Conservation (phyloP, 2,797 vertebrate genomes). For the Pseudopleuronectes americanus region DNA sequence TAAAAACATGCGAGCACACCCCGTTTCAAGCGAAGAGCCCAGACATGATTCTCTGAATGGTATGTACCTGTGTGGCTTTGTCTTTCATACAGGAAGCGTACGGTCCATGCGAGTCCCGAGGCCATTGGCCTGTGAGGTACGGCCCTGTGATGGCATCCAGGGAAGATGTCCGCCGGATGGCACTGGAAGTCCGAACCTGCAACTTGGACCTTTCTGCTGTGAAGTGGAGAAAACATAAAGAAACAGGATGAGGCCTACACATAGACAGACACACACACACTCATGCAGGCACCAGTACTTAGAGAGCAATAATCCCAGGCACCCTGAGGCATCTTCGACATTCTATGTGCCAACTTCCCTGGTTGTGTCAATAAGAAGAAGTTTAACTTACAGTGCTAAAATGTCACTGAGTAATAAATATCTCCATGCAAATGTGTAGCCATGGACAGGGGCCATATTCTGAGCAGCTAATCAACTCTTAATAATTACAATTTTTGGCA, state of each 20-base stretch:
- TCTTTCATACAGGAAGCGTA: slow-evolving; percentile 97
- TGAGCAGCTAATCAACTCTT: neutral
- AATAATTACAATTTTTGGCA: slow-evolving; percentile 8
- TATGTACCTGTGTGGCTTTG: slow-evolving; percentile 95
- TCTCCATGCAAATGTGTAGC: neutral
- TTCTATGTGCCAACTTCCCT: slow-evolving; percentile 6
- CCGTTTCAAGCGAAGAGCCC: neutral
- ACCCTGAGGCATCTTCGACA: slow-evolving; percentile 12
- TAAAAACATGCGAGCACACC: neutral
- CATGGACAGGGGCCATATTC: neutral
- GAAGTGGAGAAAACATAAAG: slow-evolving; percentile 53
- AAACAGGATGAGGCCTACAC: slow-evolving; percentile 10
- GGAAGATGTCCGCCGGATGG: slow-evolving; percentile 92
- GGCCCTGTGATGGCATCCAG: slow-evolving; percentile 95
- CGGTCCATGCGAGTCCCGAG: slow-evolving; percentile 90
- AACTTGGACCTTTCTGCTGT: slow-evolving; percentile 91
- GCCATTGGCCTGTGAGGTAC: slow-evolving; percentile 98
- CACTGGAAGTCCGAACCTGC: slow-evolving; percentile 88
- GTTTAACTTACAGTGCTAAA: slow-evolving; percentile 3
- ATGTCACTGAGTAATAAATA: slow-evolving; percentile 15
- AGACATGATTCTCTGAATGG: neutral
- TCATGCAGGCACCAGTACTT: neutral
- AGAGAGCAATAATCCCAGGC: slow-evolving; percentile 1
- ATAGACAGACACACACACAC: neutral
- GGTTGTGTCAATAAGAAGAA: slow-evolving; percentile 2